phyloP scores from a whole-genome alignment of 2,113 vertebrate genomes.

The Sinocyclocheilus rhinocerous region DNA sequence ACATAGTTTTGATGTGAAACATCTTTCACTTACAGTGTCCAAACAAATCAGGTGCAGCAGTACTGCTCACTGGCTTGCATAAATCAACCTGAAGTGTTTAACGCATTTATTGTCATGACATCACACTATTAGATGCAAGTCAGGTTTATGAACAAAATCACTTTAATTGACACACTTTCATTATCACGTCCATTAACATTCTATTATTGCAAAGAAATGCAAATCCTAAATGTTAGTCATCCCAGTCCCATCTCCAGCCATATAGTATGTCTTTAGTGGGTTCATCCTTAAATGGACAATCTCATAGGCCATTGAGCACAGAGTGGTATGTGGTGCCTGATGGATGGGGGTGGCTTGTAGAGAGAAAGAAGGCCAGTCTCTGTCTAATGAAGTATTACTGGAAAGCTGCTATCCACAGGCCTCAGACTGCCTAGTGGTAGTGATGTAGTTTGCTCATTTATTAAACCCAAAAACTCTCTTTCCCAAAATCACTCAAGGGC shows the following conservation, averaged over 20 bases:
- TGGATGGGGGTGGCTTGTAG: slow-evolving; percentile 56
- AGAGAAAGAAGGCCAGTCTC: slow-evolving; percentile 57
- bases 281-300: slow-evolving; percentile 59
- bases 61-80: too few species aligned
- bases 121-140: not conserved
- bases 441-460: slow-evolving; percentile 4
- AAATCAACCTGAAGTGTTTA: too few species aligned
- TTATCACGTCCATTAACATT: not conserved
- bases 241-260: not conserved
- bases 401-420: slow-evolving; percentile 51
- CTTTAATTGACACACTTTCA: slow-evolving; percentile 13
- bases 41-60: too few species aligned
- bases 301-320: slow-evolving; percentile 55
- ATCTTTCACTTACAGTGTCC: too few species aligned
- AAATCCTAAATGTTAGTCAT: not conserved
- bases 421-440: slow-evolving; percentile 53
- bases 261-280: slow-evolving; percentile 51
- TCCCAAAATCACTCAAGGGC: slow-evolving; percentile 20
- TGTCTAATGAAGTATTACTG: slow-evolving; percentile 68
- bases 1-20: too few species aligned
- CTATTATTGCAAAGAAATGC: slow-evolving; percentile 15
- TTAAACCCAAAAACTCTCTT: slow-evolving; percentile 29
- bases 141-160: not conserved
- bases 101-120: too few species aligned
- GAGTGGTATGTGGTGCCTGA: slow-evolving; percentile 52